phyloP scores from a whole-genome alignment of 2,797 vertebrate species.

The Anguilla megastoma region DNA sequence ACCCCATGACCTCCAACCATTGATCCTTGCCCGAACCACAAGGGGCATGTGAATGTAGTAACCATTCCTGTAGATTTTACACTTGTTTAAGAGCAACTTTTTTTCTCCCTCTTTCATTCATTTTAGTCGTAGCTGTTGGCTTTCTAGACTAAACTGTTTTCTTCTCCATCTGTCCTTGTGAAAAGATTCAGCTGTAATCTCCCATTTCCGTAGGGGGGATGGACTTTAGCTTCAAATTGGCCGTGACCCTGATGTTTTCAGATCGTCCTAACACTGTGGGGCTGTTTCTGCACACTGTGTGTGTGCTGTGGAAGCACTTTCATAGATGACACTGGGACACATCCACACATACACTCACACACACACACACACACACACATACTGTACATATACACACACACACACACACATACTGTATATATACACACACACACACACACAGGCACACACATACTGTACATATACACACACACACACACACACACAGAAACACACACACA shows the following conservation, averaged over 20 bases:
- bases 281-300: background rate
- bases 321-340: background rate
- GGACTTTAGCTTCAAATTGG: background rate
- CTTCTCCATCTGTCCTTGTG: constrained; percentile 20
- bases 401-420: too few relatives aligned
- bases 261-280: background rate
- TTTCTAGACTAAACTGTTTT: background rate
- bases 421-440: too few relatives aligned
- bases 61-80: background rate
- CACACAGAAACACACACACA: background rate
- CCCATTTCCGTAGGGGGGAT: background rate
- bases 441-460: too few relatives aligned
- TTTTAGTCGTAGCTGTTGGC: background rate
- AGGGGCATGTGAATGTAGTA: background rate
- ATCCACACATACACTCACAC: background rate
- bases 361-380: background rate
- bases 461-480: too few relatives aligned
- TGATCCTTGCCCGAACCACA: background rate
- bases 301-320: background rate
- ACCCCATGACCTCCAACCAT: background rate
- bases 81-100: background rate
- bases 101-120: background rate
- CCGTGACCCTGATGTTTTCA: background rate
- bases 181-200: constrained; percentile 4
- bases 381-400: background rate